phyloP scores from a whole-genome alignment of 2,797 vertebrate genomes.

The Rhinogobio ventralis region DNA sequence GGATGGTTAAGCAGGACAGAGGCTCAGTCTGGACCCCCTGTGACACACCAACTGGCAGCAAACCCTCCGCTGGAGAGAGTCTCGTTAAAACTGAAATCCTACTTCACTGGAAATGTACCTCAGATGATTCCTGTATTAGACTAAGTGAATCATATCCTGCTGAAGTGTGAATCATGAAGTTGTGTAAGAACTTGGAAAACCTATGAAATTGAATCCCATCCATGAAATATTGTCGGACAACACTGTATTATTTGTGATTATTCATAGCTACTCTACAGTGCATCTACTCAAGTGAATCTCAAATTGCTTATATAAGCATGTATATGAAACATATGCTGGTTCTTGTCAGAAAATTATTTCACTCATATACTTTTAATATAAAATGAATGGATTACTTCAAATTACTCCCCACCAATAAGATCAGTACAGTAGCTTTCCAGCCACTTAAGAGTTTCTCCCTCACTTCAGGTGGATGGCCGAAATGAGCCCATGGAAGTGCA shows the following conservation, averaged over 20 bases:
- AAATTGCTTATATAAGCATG: not conserved
- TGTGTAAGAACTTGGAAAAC: conserved; percentile 10
- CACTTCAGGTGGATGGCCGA: not conserved
- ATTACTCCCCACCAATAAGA: not conserved
- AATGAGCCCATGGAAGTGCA: not conserved
- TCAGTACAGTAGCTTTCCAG: not conserved
- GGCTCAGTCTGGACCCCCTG: conserved; percentile 37
- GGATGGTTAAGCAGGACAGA: conserved; percentile 39
- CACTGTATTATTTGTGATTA: not conserved
- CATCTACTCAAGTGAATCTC: not conserved
- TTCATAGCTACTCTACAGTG: not conserved
- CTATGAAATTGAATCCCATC: conserved; percentile 15
- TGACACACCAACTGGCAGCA: conserved; percentile 47
- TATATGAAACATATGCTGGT: too few species aligned
- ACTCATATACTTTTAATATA: not conserved
- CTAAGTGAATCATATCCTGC: conserved; percentile 37
- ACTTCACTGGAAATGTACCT: conserved; percentile 44
- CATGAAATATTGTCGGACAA: conserved; percentile 22
- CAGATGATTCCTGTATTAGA: conserved; percentile 43
- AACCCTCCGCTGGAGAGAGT: conserved; percentile 43
- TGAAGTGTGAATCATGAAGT: conserved; percentile 52
- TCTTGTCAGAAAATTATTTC: not conserved
- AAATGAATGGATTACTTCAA: not conserved
- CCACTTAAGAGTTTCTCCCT: not conserved
- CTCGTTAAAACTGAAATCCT: conserved; percentile 34